A percentile compares a stretch with the other conserved stretches of the same genome.
Conservation (phyloP, 2,888 invertebrate species). For the Acleris cristana region DNA sequence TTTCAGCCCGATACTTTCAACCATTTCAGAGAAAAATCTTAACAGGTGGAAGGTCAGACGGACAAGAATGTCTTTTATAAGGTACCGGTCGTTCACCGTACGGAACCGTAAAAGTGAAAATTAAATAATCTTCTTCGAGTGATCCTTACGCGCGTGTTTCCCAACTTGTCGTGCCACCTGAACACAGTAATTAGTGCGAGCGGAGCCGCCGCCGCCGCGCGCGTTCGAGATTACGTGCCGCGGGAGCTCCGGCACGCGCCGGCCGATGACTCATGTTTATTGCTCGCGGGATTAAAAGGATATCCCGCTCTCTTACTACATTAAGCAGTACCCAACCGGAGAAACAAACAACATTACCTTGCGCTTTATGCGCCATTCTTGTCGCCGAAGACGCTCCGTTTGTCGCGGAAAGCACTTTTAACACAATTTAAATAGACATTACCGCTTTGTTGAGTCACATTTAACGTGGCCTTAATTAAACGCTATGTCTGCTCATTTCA, state of each 20-base stretch:
- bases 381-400: conserved; percentile 45
- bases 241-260: conserved; percentile 45
- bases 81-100: too few species aligned
- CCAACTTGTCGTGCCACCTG: conserved; percentile 9
- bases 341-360: conserved; percentile 57
- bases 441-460: conserved; percentile 50
- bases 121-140: neutral
- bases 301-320: conserved; percentile 69
- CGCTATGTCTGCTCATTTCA: conserved; percentile 48
- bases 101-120: conserved; percentile 47
- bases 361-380: conserved; percentile 62
- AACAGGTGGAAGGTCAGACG: too few species aligned
- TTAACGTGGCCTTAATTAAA: conserved; percentile 56
- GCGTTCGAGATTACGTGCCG: conserved; percentile 44
- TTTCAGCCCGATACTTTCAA: too few species aligned
- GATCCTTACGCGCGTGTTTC: conserved; percentile 6
- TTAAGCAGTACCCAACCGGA: conserved; percentile 61
- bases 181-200: conserved; percentile 26
- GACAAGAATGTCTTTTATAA: too few species aligned
- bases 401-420: conserved; percentile 25
- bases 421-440: conserved; percentile 40
- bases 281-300: conserved; percentile 68
- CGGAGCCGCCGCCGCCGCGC: neutral
- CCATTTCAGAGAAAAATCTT: too few species aligned
- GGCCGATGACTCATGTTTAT: conserved; percentile 60